Evolutionary conservation across 2,797 vertebrate species (phyloP), one percentile per base, ranked within the genome.

Genomic region (Enteromius mattozi): DNA sequence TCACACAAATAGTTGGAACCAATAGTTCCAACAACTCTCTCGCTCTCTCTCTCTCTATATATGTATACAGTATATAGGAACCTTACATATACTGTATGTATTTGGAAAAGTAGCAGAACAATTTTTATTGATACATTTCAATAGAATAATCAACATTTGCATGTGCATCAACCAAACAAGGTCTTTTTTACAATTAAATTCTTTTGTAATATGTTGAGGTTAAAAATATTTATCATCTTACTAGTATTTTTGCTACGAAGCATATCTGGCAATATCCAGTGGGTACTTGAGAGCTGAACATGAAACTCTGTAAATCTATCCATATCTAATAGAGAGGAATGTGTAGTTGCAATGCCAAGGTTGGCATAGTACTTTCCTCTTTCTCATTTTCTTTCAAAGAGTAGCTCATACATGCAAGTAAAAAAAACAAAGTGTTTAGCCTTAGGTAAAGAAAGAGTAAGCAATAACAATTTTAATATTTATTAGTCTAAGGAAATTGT

Each of bases 291-390:
- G 70, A 80, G 68, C 80, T 71, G 51, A 85, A 80, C 59, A 83
- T 76, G 47, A 68, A 45, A 74, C 35, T 66, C 59, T 78, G 30
- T 85, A 79, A 86, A 83, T 84, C 51, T 70, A 71, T 70, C 86
- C 82, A 70, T 86, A 89, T 85, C 86, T 82, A 88, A 88, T 37
- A 80, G 33, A 77, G 37, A 81, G 69, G 85, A 89, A 89, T 89
- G 84, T 78, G 81, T 35, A 79, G 42, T 76, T 87, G 81, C 77
- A 21, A 86, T 82, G 59, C 84, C 87, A 86, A 80, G 65, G 7
- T 77, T 85, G 87, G 83, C 78, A 70, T 27, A 71, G 40, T 63
- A 59, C 85, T 84, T 87, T 40, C 33, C 59, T 21, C 35, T 88
- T 42, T 40, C 42, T 30, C 14, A 27, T 61, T 54, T 84, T 51